Percentiles rank a stretch among this genome's conserved stretches.
phyloP scores from a whole-genome alignment of 2,113 vertebrate genomes.

The chimpanzee (Pan troglodytes) region NHGRI_mPanTro3-v2.1_pri NC_072421.2:84026501-84027000 shows the following conservation, averaged over 20 bases:
- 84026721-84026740: neutral
- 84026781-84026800: neutral
- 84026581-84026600: neutral
- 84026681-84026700: neutral
- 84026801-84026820: neutral
- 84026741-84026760: neutral
- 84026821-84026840: neutral
- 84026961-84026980: neutral
- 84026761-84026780: neutral
- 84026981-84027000: neutral
- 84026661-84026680: neutral
- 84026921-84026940: constrained; percentile 15
- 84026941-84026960: neutral
- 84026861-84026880: neutral
- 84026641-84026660: neutral
- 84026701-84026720: neutral
- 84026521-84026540: neutral
- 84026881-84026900: neutral
- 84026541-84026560: neutral
- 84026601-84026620: constrained; percentile 12
- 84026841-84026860: neutral
- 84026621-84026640: neutral
- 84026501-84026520: neutral
- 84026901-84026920: neutral
- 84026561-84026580: neutral